Percentiles rank a stretch among this genome's conserved stretches.
These are phyloP conservation scores for Sisor rabdophorus DNA, from an alignment of 2,113 vertebrate genomes.

Conservation along the genomic window DNA sequence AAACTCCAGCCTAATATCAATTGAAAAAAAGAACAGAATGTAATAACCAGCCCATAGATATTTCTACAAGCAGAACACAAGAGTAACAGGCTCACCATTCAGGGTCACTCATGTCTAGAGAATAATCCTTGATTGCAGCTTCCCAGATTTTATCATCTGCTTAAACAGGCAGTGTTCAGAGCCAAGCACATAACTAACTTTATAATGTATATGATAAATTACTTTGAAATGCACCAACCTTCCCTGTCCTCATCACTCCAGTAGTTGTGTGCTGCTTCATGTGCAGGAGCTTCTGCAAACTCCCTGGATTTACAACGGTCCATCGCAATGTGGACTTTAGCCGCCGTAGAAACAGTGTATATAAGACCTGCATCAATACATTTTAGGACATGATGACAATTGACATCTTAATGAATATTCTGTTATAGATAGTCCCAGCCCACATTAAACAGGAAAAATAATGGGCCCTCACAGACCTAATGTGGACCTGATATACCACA, in stretches of 20 bases:
- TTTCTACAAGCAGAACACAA: not conserved
- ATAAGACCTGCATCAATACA: not conserved
- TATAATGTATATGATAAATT: not conserved
- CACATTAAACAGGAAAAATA: too few species aligned
- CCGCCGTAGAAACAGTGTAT: not conserved
- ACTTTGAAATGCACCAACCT: slow-evolving; percentile 1
- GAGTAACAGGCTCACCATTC: slow-evolving; percentile 49
- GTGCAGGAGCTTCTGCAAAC: slow-evolving; percentile 18
- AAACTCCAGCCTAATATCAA: slow-evolving; percentile 35
- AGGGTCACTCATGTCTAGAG: slow-evolving; percentile 10
- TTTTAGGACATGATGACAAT: too few species aligned
- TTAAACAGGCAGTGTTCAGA: not conserved
- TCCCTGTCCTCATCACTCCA: slow-evolving; percentile 44
- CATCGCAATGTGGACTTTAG: not conserved
- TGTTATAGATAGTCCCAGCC: too few species aligned
- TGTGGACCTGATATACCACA: too few species aligned
- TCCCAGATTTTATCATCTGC: slow-evolving; percentile 37
- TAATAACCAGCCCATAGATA: not conserved
- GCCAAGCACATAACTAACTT: not conserved
- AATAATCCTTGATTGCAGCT: slow-evolving; percentile 38
- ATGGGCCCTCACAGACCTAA: too few species aligned
- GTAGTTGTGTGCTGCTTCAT: not conserved
- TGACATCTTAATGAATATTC: too few species aligned
- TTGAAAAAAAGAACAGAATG: slow-evolving; percentile 32
- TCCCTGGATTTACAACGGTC: not conserved